phyloP scores from a whole-genome alignment of 2,113 vertebrate genomes.

The Carlito syrichta region DNA sequence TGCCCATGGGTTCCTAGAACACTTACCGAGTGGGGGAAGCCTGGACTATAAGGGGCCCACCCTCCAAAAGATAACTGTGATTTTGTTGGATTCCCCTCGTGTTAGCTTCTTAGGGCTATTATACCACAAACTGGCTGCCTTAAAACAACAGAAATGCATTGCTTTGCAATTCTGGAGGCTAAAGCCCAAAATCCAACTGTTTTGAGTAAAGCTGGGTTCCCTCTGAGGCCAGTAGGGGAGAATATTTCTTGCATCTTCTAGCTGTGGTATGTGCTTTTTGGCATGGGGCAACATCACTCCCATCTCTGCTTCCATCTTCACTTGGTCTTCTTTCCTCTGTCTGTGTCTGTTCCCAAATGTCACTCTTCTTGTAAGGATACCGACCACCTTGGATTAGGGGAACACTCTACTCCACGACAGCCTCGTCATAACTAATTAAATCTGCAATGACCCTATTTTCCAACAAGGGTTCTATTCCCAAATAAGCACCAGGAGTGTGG shows the following conservation, averaged over 20 bases:
- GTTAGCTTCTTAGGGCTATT: background rate
- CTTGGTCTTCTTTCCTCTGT: background rate
- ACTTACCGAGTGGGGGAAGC: too few species aligned
- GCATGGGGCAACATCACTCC: background rate
- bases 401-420: too few species aligned
- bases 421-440: background rate
- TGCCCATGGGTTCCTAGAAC: too few species aligned
- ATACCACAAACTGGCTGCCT: background rate
- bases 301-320: background rate
- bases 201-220: background rate
- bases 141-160: background rate
- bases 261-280: background rate
- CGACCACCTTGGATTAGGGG: background rate
- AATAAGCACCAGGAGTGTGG: background rate
- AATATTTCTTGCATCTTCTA: background rate
- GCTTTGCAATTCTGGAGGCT: background rate
- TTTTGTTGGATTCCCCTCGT: too few species aligned
- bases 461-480: background rate
- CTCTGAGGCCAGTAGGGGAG: background rate
- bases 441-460: background rate
- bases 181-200: background rate
- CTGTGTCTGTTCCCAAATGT: background rate
- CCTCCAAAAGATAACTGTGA: too few species aligned
- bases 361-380: background rate
- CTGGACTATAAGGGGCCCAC: too few species aligned